Conservation (phyloP, 2,797 vertebrate species). For the Eupleurogrammus muticus region DNA sequence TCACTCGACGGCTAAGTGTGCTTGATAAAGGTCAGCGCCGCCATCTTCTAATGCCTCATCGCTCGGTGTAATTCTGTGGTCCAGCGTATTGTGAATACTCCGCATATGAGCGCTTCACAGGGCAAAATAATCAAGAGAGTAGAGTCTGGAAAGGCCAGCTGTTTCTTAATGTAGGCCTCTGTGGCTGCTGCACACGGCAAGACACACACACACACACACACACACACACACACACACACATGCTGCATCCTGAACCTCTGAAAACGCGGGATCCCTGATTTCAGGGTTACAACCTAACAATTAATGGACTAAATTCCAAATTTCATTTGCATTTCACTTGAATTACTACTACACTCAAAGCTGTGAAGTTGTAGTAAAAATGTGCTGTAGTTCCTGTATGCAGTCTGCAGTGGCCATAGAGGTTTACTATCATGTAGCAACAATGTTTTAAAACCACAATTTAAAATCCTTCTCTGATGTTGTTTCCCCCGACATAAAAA, state of each 20-base stretch:
- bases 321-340: no score
- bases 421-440: no score
- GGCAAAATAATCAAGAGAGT: slow-evolving; percentile 57
- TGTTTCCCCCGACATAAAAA: no score
- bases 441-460: no score
- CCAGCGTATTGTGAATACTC: slow-evolving; percentile 58
- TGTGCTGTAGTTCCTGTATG: no score
- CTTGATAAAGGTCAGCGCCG: slow-evolving; percentile 72
- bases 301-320: no score
- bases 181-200: slow-evolving; percentile 12
- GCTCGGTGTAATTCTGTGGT: slow-evolving; percentile 60
- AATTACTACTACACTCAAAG: no score
- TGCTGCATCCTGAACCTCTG: slow-evolving; percentile 25
- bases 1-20: slow-evolving; percentile 60
- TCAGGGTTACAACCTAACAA: no score
- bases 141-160: slow-evolving; percentile 61
- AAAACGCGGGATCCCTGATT: slow-evolving; percentile 24
- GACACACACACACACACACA: slow-evolving; percentile 22
- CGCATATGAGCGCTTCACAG: slow-evolving; percentile 61
- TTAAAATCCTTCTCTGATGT: no score
- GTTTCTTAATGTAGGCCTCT: slow-evolving; percentile 42
- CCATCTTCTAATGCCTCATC: slow-evolving; percentile 55
- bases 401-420: no score
- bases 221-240: slow-evolving; percentile 3
- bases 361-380: no score